Percentiles rank a stretch among this genome's conserved stretches.
phyloP scores from a whole-genome alignment of 2,797 vertebrate genomes.

The Dromococcyx pavoninus region DNA sequence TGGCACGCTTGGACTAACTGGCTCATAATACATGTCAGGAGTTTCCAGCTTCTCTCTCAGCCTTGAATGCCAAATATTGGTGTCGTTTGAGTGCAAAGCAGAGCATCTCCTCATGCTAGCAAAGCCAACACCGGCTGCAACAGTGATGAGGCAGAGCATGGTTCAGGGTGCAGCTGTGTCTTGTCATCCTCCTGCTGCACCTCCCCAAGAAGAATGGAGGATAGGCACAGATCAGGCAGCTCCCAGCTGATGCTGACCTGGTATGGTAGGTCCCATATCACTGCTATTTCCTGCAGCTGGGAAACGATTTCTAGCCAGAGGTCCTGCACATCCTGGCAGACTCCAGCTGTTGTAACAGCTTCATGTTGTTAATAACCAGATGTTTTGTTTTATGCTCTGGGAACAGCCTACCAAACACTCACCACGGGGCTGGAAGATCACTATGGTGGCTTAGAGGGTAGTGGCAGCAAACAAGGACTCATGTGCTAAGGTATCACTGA shows the following conservation, averaged over 20 bases:
- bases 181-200: neutral
- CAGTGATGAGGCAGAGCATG: accelerated
- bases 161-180: neutral
- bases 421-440: neutral
- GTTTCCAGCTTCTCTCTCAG: neutral
- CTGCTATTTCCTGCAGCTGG: conserved; percentile 15
- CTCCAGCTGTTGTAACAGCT: conserved; percentile 48
- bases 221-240: neutral
- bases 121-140: neutral
- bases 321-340: neutral
- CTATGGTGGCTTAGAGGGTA: neutral
- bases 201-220: neutral
- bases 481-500: neutral
- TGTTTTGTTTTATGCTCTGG: conserved; percentile 36
- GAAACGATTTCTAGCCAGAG: neutral
- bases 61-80: neutral
- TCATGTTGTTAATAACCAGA: conserved; percentile 37
- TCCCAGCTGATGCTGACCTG: neutral
- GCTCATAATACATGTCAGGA: neutral
- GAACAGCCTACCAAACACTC: neutral
- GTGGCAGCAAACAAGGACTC: neutral
- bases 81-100: neutral
- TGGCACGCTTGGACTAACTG: accelerated
- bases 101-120: neutral
- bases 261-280: neutral